These are phyloP conservation scores for Drosophila rhopaloa DNA, from an alignment of 1,140 invertebrate species.

Conservation along the genomic window DNA sequence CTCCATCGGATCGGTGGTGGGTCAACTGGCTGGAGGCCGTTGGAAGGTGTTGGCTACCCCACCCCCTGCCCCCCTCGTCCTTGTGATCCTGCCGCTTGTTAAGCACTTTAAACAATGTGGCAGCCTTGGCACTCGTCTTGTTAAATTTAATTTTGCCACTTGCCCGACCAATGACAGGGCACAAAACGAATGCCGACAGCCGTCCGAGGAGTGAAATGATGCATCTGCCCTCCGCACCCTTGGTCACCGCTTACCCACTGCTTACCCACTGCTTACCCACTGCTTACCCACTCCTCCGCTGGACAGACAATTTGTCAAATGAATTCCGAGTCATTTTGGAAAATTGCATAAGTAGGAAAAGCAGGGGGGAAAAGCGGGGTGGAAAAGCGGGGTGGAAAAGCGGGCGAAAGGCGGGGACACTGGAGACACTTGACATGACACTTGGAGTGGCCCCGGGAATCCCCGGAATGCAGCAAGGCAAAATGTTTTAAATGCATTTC, in stretches of 20 bases:
- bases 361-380: neutral
- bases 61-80: too few species aligned
- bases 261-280: neutral
- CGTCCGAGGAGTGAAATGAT: slow-evolving; percentile 32
- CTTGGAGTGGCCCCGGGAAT: slow-evolving; percentile 29
- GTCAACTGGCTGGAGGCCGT: neutral
- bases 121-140: slow-evolving; percentile 56
- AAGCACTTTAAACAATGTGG: slow-evolving; percentile 80
- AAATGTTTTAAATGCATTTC: slow-evolving; percentile 69
- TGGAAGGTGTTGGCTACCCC: slow-evolving; percentile 30
- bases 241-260: neutral
- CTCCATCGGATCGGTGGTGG: neutral
- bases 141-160: slow-evolving; percentile 83
- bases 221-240: slow-evolving; percentile 7
- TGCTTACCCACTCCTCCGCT: neutral
- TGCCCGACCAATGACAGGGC: slow-evolving; percentile 77
- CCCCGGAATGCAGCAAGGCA: slow-evolving; percentile 41
- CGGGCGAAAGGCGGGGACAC: slow-evolving; percentile 4
- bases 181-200: slow-evolving; percentile 60
- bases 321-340: slow-evolving; percentile 75
- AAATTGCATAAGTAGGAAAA: slow-evolving; percentile 68
- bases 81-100: slow-evolving; percentile 54
- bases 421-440: slow-evolving; percentile 62
- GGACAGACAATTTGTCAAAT: slow-evolving; percentile 77
- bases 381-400: too few species aligned